Evolutionary conservation across 2,888 invertebrate genomes (phyloP).

Genomic region (Neoscelio sp.): DNA sequence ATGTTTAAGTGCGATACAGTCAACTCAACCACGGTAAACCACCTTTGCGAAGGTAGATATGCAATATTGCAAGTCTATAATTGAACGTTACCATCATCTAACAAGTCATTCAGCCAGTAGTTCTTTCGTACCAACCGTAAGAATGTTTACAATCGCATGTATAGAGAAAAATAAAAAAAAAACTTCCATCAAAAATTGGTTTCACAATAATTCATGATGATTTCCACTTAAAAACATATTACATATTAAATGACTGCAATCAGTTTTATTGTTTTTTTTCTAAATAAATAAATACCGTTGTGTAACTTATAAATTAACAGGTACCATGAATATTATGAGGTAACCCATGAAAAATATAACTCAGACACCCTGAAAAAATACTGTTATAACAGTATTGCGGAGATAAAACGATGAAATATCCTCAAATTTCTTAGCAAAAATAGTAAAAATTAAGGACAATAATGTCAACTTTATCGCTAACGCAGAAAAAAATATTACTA

Average conservation of each 20-base stretch:
- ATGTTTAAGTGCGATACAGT: slow-evolving; percentile 24
- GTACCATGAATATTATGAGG: too few relatives aligned
- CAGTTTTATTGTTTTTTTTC: too few relatives aligned
- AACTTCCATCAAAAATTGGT: slow-evolving; percentile 8
- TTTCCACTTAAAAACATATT: not conserved
- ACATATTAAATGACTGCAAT: slow-evolving; percentile 6
- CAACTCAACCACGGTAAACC: slow-evolving; percentile 42
- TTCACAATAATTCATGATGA: slow-evolving; percentile 11
- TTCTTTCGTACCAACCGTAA: slow-evolving; percentile 13
- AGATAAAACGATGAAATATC: too few relatives aligned
- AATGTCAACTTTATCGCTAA: too few relatives aligned
- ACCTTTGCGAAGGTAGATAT: slow-evolving; percentile 32
- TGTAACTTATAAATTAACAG: too few relatives aligned
- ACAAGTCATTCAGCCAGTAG: slow-evolving; percentile 32
- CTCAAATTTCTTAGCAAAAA: too few relatives aligned
- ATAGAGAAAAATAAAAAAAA: not conserved
- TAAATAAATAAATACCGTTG: not conserved
- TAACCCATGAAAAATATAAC: too few relatives aligned
- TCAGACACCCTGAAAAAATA: too few relatives aligned
- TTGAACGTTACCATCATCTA: slow-evolving; percentile 54
- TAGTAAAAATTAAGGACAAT: too few relatives aligned
- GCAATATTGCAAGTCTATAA: slow-evolving; percentile 50
- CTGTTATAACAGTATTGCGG: too few relatives aligned
- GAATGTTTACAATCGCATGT: slow-evolving; percentile 20
- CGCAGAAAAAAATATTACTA: too few relatives aligned